Evolutionary conservation across 2,888 invertebrate genomes (phyloP).

Genomic region (Seladonia tumulorum): DNA sequence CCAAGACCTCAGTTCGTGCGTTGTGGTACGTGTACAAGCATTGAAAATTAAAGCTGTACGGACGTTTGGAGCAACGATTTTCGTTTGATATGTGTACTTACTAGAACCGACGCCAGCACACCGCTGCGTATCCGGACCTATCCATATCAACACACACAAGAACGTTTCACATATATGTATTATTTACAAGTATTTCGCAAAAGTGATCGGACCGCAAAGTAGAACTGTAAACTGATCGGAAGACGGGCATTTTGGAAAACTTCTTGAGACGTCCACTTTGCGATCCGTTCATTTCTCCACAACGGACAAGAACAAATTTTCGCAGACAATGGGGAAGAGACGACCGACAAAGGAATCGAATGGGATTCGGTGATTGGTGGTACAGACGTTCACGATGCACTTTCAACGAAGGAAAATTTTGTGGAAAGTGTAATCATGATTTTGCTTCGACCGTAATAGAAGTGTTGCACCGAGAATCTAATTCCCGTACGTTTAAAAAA

Average conservation of each 20-base stretch:
- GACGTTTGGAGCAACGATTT: slow-evolving; percentile 59
- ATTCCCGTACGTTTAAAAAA: too few species aligned
- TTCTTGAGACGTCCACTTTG: slow-evolving; percentile 44
- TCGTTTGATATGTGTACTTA: slow-evolving; percentile 85
- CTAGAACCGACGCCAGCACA: slow-evolving; percentile 87
- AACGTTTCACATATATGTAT: slow-evolving; percentile 82
- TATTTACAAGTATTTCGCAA: slow-evolving; percentile 81
- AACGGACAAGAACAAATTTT: slow-evolving; percentile 56
- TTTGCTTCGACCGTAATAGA: too few species aligned
- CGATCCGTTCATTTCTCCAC: slow-evolving; percentile 54
- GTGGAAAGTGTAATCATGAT: background rate
- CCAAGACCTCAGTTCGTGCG: background rate
- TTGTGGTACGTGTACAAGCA: slow-evolving; percentile 48
- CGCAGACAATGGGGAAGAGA: slow-evolving; percentile 51
- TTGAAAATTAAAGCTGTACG: slow-evolving; percentile 47
- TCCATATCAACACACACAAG: slow-evolving; percentile 83
- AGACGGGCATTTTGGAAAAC: background rate
- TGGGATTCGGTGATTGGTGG: background rate
- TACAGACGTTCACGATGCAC: slow-evolving; percentile 31
- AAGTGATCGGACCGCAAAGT: slow-evolving; percentile 64
- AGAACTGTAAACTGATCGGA: background rate
- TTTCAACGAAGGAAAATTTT: slow-evolving; percentile 42
- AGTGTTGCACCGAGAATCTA: too few species aligned
- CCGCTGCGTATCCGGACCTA: slow-evolving; percentile 87
- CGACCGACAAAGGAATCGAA: slow-evolving; percentile 33